Base-by-base conservation (phyloP, 2,888 invertebrate genomes). In the Sphaerophoria rueppellii region DNA sequence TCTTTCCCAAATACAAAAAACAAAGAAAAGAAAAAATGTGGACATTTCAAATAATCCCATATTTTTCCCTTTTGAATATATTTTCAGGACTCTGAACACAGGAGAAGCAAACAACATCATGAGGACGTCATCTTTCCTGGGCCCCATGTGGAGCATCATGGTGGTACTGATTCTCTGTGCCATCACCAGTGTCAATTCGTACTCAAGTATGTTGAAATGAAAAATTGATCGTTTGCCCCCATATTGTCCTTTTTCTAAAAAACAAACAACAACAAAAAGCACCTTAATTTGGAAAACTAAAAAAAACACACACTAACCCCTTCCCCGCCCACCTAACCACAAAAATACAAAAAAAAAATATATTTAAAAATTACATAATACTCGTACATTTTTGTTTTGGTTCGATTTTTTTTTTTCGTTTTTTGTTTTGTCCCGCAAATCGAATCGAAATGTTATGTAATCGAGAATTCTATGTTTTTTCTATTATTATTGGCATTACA, bases 141-240 rank as follows among this genome's bases (percentile, higher is more conserved):
- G 76, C 65, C 77, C 76, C n/a, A 65, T 85, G 77, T 80, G 85
- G 70, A 76, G 79, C 63, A 58, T 48, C 52, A 81, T 81, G 81
- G 75, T 85, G 81, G 76, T 90, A 80, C 83, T 90, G 75, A 87
- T 89, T 86, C 86, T 90, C 14, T 88, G 88, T 82, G 87, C 88
- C 86, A 85, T 88, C 87, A 87, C 87, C 85, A 88, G 88, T 82
- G 91, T 90, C 88, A 90, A 90, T 78, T 91, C 90, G 60, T 91
- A 91, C 87, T 91, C 91, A 88, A 91, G 91, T 91, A 91, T 89
- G 91, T 91, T 89, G 72, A 76, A 83, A 85, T 70, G 85, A 81
- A 81, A 83, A 77, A 85, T 81, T 81, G 81, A 77, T 77, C 81
- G 69, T 58, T 65, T 46, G 60, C 65, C 14, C 14, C 35, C 24